Conservation (phyloP, 2,797 vertebrate species). For the Melanotaenia parkinsoni region DNA sequence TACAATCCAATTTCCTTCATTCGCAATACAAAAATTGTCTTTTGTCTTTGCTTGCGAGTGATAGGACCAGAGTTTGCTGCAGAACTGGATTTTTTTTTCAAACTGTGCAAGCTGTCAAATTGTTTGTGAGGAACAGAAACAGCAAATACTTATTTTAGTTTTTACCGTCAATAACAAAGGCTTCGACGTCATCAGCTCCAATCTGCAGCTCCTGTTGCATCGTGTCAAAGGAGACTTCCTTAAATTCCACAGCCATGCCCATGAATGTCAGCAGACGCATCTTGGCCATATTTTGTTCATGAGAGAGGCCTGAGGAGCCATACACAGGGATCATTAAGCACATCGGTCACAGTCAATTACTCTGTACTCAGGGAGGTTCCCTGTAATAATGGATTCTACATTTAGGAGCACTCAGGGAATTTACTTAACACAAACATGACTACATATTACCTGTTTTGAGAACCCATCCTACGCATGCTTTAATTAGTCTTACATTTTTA, state of each 20-base stretch:
- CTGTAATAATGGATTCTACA: constrained; percentile 62
- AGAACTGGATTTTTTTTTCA: neutral
- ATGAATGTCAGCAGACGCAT: constrained; percentile 98
- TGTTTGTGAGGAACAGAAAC: neutral
- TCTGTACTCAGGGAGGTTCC: constrained; percentile 72
- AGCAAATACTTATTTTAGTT: neutral
- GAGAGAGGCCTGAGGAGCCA: constrained; percentile 88
- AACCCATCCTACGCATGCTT: constrained; percentile 69
- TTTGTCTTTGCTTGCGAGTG: too few species aligned
- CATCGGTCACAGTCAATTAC: constrained; percentile 86
- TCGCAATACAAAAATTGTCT: neutral
- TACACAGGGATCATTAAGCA: constrained; percentile 89
- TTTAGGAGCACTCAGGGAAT: constrained; percentile 61
- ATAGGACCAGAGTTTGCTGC: too few species aligned
- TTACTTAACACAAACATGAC: constrained; percentile 73
- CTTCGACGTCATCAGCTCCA: constrained; percentile 94
- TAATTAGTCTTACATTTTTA: constrained; percentile 63
- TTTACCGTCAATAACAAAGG: constrained; percentile 97
- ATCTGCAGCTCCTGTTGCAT: constrained; percentile 98
- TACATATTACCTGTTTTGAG: constrained; percentile 61
- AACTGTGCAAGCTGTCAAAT: neutral
- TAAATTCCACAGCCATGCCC: constrained; percentile 98
- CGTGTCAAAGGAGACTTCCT: constrained; percentile 96
- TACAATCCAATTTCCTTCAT: neutral
- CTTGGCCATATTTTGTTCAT: constrained; percentile 97